Evolutionary conservation across 1,140 invertebrate genomes (phyloP).

Genomic region (Diuraphis noxia): DNA sequence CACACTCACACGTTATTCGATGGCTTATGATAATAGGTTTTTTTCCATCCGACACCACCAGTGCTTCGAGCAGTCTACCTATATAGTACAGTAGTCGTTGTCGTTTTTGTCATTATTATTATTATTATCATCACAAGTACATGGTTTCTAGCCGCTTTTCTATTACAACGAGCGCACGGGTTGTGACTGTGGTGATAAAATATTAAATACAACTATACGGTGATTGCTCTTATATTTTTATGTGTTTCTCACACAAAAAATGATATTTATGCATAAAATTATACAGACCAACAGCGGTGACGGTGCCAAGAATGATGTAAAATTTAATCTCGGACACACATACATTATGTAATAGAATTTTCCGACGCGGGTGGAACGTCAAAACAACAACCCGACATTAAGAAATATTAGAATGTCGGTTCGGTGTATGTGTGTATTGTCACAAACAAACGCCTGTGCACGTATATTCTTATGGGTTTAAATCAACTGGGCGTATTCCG

Average conservation of each 20-base stretch:
- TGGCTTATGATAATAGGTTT: no score
- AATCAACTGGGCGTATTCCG: neutral
- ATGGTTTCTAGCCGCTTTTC: neutral
- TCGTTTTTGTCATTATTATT: neutral
- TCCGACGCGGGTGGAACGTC: neutral
- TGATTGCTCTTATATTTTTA: neutral
- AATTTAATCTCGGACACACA: neutral
- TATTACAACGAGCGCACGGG: neutral
- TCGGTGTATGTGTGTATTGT: neutral
- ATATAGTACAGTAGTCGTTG: no score
- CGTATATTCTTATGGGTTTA: neutral
- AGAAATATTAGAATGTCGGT: neutral
- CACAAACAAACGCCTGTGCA: neutral
- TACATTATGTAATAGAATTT: neutral
- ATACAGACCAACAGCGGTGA: neutral
- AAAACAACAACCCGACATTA: neutral
- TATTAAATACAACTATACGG: neutral
- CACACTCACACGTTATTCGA: no score
- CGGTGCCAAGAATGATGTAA: neutral
- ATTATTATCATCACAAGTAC: neutral
- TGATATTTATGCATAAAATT: neutral
- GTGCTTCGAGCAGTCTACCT: neutral
- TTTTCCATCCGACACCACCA: neutral
- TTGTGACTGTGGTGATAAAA: neutral
- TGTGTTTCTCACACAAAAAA: neutral